Evolutionary conservation across 92 coral and sea anemone genomes (phyloP).

Genomic region (Blastomussa wellsi): DNA sequence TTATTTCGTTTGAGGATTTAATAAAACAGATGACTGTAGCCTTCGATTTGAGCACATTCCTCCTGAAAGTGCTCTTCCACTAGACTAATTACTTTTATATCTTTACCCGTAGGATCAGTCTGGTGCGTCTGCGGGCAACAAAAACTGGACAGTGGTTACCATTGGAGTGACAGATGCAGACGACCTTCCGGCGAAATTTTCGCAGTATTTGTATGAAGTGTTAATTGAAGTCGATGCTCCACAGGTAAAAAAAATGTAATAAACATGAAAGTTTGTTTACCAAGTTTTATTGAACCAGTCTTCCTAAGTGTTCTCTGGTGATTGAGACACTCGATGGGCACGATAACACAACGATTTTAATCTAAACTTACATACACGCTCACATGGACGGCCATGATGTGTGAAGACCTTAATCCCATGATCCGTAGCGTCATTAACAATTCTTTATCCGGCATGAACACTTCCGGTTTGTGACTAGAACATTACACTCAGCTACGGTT

Average conservation of each 20-base stretch:
- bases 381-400: too few relatives aligned
- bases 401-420: too few relatives aligned
- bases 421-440: too few relatives aligned
- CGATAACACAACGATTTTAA: too few relatives aligned
- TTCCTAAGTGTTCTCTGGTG: too few relatives aligned
- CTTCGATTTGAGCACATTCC: background rate
- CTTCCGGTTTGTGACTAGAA: too few relatives aligned
- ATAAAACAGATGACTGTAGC: background rate
- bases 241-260: conserved; percentile 1
- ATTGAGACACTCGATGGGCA: too few relatives aligned
- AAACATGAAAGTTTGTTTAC: too few relatives aligned
- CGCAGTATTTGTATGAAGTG: conserved; percentile 35
- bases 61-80: too few relatives aligned
- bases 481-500: background rate
- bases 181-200: conserved; percentile 35
- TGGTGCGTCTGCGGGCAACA: conserved; percentile 18
- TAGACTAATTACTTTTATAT: background rate
- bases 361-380: too few relatives aligned
- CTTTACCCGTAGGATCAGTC: conserved; percentile 5
- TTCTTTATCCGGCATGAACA: too few relatives aligned
- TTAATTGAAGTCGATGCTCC: conserved; percentile 13
- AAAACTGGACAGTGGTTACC: conserved; percentile 44
- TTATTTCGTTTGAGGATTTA: too few relatives aligned
- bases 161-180: conserved; percentile 44
- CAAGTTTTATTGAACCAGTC: background rate